These are phyloP conservation scores for Siderastrea radians DNA, from an alignment of 92 coral and sea anemone genomes.

Conservation along the genomic window DNA sequence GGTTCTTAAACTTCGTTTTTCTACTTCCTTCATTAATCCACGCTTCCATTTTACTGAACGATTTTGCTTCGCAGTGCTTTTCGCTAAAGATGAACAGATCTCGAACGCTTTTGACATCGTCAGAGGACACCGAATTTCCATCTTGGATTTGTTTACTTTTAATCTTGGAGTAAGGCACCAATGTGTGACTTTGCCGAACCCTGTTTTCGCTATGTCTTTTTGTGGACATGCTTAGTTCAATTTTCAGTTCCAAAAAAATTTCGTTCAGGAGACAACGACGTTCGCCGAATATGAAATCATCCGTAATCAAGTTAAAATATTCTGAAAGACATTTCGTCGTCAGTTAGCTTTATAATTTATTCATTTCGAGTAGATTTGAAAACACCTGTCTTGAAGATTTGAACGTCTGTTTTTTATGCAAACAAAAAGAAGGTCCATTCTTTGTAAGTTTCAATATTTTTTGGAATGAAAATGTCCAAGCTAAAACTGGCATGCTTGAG, in stretches of 20 bases:
- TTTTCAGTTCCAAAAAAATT: no score
- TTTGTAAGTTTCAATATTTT: not conserved
- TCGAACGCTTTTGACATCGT: constrained; percentile 37
- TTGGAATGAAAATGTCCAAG: not conserved
- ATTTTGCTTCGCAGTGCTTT: constrained; percentile 33
- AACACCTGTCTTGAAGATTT: constrained; percentile 40
- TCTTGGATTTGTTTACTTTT: constrained; percentile 41
- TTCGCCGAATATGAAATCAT: not conserved
- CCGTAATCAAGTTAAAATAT: no score
- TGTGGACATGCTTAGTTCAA: not conserved
- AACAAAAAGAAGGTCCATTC: not conserved
- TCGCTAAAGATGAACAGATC: constrained; percentile 51
- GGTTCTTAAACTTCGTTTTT: constrained; percentile 13
- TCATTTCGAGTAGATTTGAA: not conserved
- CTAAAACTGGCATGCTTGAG: not conserved
- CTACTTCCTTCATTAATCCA: constrained; percentile 37
- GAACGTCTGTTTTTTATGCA: constrained; percentile 12
- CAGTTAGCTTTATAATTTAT: constrained; percentile 16
- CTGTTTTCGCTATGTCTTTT: not conserved
- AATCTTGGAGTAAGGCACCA: constrained; percentile 3
- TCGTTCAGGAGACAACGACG: not conserved
- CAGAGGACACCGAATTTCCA: constrained; percentile 12
- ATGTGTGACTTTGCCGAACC: not conserved
- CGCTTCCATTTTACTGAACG: constrained; percentile 9
- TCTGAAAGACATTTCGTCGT: not conserved